Evolutionary conservation across 2,888 invertebrate species (phyloP), one percentile per base, ranked within the genome.

Genomic region (Argynnis bischoffii): DNA sequence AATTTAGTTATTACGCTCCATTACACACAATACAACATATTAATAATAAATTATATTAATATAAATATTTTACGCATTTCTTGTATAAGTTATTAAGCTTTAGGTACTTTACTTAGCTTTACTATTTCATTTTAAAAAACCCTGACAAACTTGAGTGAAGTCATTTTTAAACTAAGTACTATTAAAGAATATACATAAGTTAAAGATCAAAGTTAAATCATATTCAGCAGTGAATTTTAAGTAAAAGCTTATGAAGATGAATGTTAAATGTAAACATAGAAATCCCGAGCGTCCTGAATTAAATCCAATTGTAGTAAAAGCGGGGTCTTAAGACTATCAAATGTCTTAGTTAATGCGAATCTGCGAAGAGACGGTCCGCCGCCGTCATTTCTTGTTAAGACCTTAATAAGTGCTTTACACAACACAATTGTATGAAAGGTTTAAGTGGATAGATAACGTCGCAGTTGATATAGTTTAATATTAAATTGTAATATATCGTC

Each of bases 271-370:
- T 64, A 69, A 69, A 64, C 64, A 69, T 69, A 64, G 69, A 60
- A 69, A 69, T 66, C 65, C 65, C 65, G 68, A 51, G 60, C 69
- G 65, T 61, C 73, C 66, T 67, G 64, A 70, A 66, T 76, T 70
- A 74, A 75, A 76, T 74, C 72, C 75, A 74, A 76, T 76, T 75
- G 75, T 73, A 74, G 72, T 73, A 72, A 67, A 64, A 71, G 74
- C 72, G 69, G 67, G 74, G 74, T 69, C 73, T 74, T 72, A 71
- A 74, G 71, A 74, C 69, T 74, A 69, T 74, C 70, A 71, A 71
- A 67, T 72, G 72, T 69, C 75, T 70, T 68, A 67, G 69, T 65
- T 74, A 71, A 75, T 76, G 72, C 67, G 71, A 73, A 73, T 75
- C 72, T 71, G 69, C 59, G 73, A 71, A 63, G 69, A 70, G 67